Percentiles rank a stretch among this genome's conserved stretches.
These are phyloP conservation scores for Coremacera marginata DNA, from an alignment of 2,888 invertebrate genomes.

Conservation along the genomic window DNA sequence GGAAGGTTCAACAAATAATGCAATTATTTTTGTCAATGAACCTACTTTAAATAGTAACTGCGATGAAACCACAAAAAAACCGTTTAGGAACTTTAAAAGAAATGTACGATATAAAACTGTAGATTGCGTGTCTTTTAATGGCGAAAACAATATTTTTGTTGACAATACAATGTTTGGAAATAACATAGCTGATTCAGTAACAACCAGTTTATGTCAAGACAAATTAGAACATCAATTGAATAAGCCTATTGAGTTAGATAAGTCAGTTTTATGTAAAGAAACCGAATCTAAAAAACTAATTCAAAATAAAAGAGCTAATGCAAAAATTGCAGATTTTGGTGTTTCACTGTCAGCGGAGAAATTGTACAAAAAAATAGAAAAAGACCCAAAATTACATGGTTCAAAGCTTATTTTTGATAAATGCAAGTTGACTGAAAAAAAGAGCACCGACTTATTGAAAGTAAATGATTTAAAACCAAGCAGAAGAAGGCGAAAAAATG, in stretches of 20 bases:
- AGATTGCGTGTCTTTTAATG: conserved; percentile 52
- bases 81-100: conserved; percentile 56
- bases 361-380: no score
- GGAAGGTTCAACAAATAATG: background rate
- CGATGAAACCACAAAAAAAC: conserved; percentile 9
- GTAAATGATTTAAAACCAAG: conserved; percentile 58
- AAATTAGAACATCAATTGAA: background rate
- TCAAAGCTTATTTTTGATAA: background rate
- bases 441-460: conserved; percentile 1
- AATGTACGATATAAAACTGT: conserved; percentile 61
- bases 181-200: background rate
- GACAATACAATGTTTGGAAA: background rate
- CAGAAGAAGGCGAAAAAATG: conserved; percentile 66
- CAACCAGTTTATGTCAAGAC: background rate
- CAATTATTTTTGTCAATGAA: background rate
- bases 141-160: background rate
- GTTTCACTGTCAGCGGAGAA: no score
- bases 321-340: no score
- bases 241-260: background rate
- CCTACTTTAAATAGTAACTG: background rate
- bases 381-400: background rate
- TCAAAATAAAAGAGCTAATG: no score
- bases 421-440: background rate
- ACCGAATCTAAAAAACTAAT: background rate
- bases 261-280: background rate